phyloP scores from a whole-genome alignment of 2,888 invertebrate species.

The Meganola albula region DNA sequence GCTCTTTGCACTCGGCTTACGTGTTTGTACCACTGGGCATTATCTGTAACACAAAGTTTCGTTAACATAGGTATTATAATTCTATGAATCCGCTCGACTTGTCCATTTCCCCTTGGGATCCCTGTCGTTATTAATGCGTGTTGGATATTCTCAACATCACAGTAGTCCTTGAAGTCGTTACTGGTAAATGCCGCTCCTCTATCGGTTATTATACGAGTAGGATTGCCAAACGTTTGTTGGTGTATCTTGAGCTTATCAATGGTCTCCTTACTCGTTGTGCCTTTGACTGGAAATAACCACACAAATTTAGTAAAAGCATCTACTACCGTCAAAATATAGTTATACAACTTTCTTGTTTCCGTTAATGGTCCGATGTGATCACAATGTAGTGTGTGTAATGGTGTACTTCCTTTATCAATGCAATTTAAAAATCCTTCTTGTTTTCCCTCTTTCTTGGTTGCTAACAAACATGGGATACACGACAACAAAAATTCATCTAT shows the following conservation, averaged over 20 bases:
- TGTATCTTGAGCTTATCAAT: neutral
- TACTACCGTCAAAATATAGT: constrained; percentile 16
- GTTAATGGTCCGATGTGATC: constrained; percentile 19
- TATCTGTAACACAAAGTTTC: neutral
- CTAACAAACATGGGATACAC: constrained; percentile 24
- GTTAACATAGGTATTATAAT: neutral
- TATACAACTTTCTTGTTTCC: constrained; percentile 17
- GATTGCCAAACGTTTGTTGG: neutral
- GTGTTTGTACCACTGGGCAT: too few species aligned
- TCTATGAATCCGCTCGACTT: constrained; percentile 19
- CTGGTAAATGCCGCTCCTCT: constrained; percentile 2
- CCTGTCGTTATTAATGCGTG: constrained; percentile 23
- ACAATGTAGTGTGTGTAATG: constrained; percentile 34
- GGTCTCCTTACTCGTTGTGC: neutral
- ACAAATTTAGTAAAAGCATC: constrained; percentile 19
- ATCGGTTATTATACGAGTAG: neutral
- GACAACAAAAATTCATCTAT: constrained; percentile 12
- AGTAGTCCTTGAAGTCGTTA: constrained; percentile 17
- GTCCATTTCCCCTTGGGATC: constrained; percentile 21
- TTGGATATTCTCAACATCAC: constrained; percentile 15
- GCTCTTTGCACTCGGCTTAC: constrained; percentile 9
- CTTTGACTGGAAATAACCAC: constrained; percentile 2
- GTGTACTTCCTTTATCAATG: constrained; percentile 35
- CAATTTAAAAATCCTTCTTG: constrained; percentile 18
- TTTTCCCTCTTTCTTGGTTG: constrained; percentile 29